Conservation (phyloP, 2,888 invertebrate genomes). For the Gandaritis pyraliata region DNA sequence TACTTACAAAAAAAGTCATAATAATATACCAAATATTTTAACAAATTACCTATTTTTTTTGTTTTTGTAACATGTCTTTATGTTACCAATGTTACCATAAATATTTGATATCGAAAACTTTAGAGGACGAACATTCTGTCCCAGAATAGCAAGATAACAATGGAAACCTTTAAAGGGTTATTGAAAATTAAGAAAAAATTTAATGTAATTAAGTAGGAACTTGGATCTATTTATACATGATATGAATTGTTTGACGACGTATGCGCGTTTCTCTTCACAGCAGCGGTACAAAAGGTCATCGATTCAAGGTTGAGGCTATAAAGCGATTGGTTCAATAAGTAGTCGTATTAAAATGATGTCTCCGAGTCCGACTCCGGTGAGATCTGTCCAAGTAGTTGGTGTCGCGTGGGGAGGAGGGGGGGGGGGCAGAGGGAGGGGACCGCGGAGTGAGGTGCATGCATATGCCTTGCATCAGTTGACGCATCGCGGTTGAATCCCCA, state of each 20-base stretch:
- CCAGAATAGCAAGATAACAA: too few relatives aligned
- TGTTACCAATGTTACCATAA: too few relatives aligned
- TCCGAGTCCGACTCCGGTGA: slow-evolving; percentile 52
- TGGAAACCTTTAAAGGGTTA: too few relatives aligned
- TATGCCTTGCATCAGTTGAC: slow-evolving; percentile 78
- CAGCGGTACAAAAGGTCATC: slow-evolving; percentile 54
- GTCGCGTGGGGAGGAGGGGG: slow-evolving; percentile 43
- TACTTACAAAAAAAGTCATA: too few relatives aligned
- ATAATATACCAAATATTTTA: too few relatives aligned
- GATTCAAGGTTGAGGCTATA: slow-evolving; percentile 62
- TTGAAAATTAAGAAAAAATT: too few relatives aligned
- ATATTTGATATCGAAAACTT: too few relatives aligned
- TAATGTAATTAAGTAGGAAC: too few relatives aligned
- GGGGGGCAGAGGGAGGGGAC: slow-evolving; percentile 38
- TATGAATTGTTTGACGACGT: slow-evolving; percentile 16
- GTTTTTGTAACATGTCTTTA: too few relatives aligned
- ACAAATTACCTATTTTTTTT: too few relatives aligned
- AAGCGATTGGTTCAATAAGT: slow-evolving; percentile 58
- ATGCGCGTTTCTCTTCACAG: slow-evolving; percentile 44
- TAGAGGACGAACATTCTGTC: too few relatives aligned
- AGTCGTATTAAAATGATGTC: slow-evolving; percentile 44
- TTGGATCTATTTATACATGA: too few relatives aligned
- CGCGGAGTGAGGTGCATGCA: slow-evolving; percentile 68
- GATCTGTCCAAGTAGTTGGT: slow-evolving; percentile 50
- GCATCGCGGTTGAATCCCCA: slow-evolving; percentile 81